phyloP scores from a whole-genome alignment of 2,797 vertebrate genomes.

The Acanthis flammea region DNA sequence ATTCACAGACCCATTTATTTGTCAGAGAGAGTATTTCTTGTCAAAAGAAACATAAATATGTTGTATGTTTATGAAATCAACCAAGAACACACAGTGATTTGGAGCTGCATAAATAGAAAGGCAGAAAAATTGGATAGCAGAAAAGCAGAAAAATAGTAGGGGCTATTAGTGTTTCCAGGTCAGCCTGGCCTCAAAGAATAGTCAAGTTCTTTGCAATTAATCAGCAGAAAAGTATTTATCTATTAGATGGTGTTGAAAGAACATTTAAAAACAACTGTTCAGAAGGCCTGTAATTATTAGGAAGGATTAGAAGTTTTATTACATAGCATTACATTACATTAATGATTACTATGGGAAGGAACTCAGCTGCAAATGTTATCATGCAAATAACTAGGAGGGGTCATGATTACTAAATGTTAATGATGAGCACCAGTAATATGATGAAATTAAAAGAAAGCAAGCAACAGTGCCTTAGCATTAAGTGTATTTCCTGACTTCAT shows the following conservation, averaged over 20 bases:
- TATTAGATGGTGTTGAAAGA: slow-evolving; percentile 10
- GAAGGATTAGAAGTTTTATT: slow-evolving; percentile 17
- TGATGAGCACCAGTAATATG: not conserved
- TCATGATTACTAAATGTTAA: not conserved
- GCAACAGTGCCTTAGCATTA: not conserved
- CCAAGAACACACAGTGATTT: not conserved
- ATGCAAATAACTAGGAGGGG: not conserved
- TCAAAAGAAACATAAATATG: not conserved
- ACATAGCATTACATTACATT: not conserved
- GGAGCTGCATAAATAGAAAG: not conserved
- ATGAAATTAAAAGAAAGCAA: not conserved
- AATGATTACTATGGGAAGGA: not conserved
- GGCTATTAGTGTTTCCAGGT: not conserved
- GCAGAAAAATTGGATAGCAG: not conserved
- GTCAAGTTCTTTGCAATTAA: not conserved
- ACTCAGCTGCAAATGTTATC: not conserved
- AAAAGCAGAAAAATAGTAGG: not conserved
- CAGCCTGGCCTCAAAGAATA: not conserved
- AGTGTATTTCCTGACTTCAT: not conserved
- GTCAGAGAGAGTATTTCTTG: not conserved
- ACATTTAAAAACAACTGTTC: not conserved
- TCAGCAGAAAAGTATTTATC: slow-evolving; percentile 2
- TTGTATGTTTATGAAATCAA: not conserved
- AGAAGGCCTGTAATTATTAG: slow-evolving; percentile 10
- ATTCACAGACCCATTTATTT: not conserved